phyloP scores from a whole-genome alignment of 2,888 invertebrate genomes.

The Tachina grossa region DNA sequence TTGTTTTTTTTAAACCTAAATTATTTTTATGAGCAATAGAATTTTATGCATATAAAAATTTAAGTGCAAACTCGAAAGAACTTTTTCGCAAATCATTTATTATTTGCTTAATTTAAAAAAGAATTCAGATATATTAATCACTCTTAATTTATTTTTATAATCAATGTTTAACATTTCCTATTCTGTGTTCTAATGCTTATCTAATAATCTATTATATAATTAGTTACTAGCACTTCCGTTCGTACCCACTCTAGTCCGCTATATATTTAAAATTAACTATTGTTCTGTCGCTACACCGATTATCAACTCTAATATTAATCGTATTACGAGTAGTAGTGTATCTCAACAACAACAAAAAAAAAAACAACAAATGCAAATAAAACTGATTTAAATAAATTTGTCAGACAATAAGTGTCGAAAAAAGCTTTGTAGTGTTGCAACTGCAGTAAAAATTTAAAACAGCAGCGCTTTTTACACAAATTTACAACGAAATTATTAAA shows the following conservation, averaged over 20 bases:
- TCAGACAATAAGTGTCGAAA: slow-evolving; percentile 72
- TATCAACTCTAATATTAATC: slow-evolving; percentile 35
- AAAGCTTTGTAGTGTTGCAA: slow-evolving; percentile 35
- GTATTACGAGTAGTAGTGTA: slow-evolving; percentile 43
- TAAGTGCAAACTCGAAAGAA: too few species aligned
- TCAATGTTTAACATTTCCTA: background rate
- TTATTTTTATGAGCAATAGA: too few species aligned
- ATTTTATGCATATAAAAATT: too few species aligned
- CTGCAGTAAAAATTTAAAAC: slow-evolving; percentile 13
- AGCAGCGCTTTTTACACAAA: slow-evolving; percentile 22
- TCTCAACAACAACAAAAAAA: background rate
- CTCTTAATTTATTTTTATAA: too few species aligned
- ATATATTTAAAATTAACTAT: slow-evolving; percentile 46
- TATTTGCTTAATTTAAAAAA: too few species aligned
- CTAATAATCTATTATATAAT: background rate
- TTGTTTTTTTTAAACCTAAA: too few species aligned
- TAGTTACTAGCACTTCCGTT: background rate
- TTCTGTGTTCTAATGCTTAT: too few species aligned
- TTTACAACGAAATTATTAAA: slow-evolving; percentile 33
- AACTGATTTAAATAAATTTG: slow-evolving; percentile 70
- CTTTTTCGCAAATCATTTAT: too few species aligned
- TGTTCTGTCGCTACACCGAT: slow-evolving; percentile 63
- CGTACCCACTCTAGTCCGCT: slow-evolving; percentile 11
- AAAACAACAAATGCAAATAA: background rate
- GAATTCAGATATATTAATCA: too few species aligned